Conservation (phyloP, 2,113 vertebrate species). For the Percina caprodes region DNA sequence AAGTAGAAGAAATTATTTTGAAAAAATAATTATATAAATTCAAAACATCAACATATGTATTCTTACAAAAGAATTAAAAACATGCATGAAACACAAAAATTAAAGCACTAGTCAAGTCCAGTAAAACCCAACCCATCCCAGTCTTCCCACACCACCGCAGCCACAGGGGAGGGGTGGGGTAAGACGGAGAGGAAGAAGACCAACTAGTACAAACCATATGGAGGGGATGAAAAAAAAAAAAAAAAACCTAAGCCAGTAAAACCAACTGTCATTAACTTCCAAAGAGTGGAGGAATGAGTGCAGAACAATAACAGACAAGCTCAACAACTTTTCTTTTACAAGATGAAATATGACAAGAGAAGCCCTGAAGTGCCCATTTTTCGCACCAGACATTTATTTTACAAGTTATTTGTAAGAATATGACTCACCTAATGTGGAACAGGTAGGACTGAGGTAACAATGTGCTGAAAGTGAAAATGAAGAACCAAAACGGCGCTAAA, state of each 20-base stretch:
- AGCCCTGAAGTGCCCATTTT: not conserved
- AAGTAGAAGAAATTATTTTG: not conserved
- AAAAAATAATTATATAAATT: not conserved
- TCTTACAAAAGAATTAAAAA: not conserved
- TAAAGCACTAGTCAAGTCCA: slow-evolving; percentile 7
- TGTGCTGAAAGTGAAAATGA: not conserved
- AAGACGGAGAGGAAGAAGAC: slow-evolving; percentile 36
- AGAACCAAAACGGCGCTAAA: slow-evolving; percentile 10
- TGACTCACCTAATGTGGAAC: slow-evolving; percentile 29
- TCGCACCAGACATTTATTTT: not conserved
- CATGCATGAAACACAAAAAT: not conserved
- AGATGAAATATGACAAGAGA: not conserved
- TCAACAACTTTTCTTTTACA: not conserved
- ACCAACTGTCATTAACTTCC: slow-evolving; percentile 38
- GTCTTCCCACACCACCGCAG: slow-evolving; percentile 46
- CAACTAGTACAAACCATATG: slow-evolving; percentile 57
- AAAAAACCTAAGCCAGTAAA: slow-evolving; percentile 49
- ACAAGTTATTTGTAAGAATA: slow-evolving; percentile 5
- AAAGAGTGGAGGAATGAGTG: slow-evolving; percentile 5
- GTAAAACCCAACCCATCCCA: slow-evolving; percentile 21
- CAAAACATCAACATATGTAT: not conserved
- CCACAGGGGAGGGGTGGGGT: slow-evolving; percentile 60
- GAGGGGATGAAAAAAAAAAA: slow-evolving; percentile 1
- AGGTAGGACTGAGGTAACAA: slow-evolving; percentile 5
- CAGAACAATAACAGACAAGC: slow-evolving; percentile 9